These are phyloP conservation scores for Betta splendens DNA, from an alignment of 2,797 vertebrate species.

Conservation along the genomic window DNA sequence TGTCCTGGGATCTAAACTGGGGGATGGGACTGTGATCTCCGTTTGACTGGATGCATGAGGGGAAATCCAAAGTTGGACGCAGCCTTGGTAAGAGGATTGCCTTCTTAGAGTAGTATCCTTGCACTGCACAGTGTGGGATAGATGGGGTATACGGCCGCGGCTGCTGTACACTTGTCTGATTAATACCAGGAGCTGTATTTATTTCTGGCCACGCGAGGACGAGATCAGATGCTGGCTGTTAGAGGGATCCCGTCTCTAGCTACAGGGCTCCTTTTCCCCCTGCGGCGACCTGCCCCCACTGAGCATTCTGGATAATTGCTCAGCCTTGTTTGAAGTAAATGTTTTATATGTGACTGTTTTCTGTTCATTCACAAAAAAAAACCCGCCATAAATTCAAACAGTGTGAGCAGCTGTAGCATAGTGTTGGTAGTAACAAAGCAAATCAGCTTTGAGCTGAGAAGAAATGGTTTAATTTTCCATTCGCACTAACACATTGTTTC, in stretches of 20 bases:
- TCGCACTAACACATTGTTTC: not conserved
- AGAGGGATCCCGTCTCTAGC: slow-evolving; percentile 38
- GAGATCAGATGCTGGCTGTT: slow-evolving; percentile 46
- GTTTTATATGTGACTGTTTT: not conserved
- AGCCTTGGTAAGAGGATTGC: slow-evolving; percentile 68
- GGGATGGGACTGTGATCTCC: slow-evolving; percentile 12
- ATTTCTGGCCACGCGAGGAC: slow-evolving; percentile 39
- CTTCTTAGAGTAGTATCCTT: slow-evolving; percentile 44
- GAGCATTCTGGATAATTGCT: slow-evolving; percentile 36
- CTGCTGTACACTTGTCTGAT: slow-evolving; percentile 44
- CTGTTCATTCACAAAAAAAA: not conserved
- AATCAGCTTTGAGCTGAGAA: not conserved
- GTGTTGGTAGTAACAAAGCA: too few species aligned
- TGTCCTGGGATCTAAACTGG: slow-evolving; percentile 9
- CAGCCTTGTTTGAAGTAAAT: slow-evolving; percentile 4
- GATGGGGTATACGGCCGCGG: slow-evolving; percentile 27
- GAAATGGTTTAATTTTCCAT: not conserved
- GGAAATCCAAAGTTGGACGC: slow-evolving; percentile 26
- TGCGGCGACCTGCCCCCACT: slow-evolving; percentile 17
- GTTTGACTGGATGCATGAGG: slow-evolving; percentile 32
- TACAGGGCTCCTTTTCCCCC: slow-evolving; percentile 32
- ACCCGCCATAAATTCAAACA: not conserved
- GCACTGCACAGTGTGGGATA: slow-evolving; percentile 39
- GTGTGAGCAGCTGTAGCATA: too few species aligned
- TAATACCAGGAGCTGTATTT: slow-evolving; percentile 41